Base-by-base conservation (phyloP, 2,888 invertebrate genomes). In the Teleogryllus oceanicus region DNA sequence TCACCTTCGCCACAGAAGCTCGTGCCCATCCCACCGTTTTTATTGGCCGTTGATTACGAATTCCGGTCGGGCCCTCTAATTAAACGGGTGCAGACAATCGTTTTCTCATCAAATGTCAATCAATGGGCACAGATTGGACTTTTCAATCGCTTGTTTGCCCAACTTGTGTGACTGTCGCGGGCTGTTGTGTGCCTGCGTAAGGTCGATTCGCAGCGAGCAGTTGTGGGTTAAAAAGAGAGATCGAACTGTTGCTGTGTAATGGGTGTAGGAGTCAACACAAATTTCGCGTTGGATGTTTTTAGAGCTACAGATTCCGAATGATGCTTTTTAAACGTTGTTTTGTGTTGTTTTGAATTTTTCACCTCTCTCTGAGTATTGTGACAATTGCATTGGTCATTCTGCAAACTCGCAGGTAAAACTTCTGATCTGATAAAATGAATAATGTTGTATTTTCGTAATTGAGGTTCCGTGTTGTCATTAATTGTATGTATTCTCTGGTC, bases 21-120 rank as follows among this genome's bases (percentile, higher is more conserved):
- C n/a, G 62, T 11, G 62, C 13, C 62, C 0, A 62, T n/a, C 62
- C 13, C 62, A 62, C 13, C 3, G n/a, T 62, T 62, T 62, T 62
- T 18, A 62, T 62, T 62, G 62, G n/a, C 62, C 13, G n/a, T 18
- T 18, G 62, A 62, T 62, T 62, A 62, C n/a, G 37, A 62, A 62
- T 62, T 62, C n/a, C 62, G 62, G 13, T 5, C 62, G 13, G 62
- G 13, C 16, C 62, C n/a, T 13, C 13, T 62, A 62, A 62, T 62
- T 62, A 62, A 62, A 62, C 62, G 62, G 62, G 62, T 37, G 37
- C 62, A 18, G 62, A 62, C 62, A 62, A n/a, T 62, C 62, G 62
- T 62, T 62, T 13, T 62, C 16, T 62, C 62, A 62, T 62, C 62
- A 62, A 62, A 62, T 62, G 62, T n/a, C 62, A 62, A 62, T 62